Conservation (phyloP, 1,140 invertebrate species). For the Zaprionus africanus region DNA sequence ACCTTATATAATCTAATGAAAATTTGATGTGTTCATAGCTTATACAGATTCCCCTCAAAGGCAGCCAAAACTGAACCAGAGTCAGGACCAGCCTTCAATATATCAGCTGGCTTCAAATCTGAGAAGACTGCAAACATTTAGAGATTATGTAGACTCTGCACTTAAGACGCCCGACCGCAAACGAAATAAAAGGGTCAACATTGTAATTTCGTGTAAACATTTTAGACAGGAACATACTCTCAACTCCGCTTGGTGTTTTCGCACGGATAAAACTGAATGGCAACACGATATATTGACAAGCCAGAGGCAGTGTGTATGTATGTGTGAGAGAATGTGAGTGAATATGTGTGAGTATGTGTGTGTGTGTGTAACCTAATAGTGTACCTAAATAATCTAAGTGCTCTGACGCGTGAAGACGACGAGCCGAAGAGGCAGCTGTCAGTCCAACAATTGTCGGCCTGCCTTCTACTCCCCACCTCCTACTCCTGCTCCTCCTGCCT, state of each 20-base stretch:
- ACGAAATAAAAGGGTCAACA: constrained; percentile 67
- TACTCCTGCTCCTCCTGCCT: background rate
- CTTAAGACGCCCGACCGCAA: constrained; percentile 40
- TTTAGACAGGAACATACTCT: constrained; percentile 1
- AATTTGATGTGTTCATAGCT: too few relatives aligned
- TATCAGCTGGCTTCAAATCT: background rate
- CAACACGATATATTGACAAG: constrained; percentile 62
- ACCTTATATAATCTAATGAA: too few relatives aligned
- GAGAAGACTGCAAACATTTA: background rate
- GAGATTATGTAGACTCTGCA: constrained; percentile 2
- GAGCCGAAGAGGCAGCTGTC: constrained; percentile 26
- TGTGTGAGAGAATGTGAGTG: background rate
- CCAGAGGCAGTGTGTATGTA: constrained; percentile 3
- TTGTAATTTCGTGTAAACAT: constrained; percentile 56
- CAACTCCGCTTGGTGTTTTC: background rate
- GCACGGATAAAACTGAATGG: constrained; percentile 49
- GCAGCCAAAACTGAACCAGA: background rate
- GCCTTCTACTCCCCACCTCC: background rate
- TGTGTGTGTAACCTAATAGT: constrained; percentile 61
- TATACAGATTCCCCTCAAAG: too few relatives aligned
- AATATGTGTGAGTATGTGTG: background rate
- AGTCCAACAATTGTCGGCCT: constrained; percentile 10
- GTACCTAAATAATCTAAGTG: constrained; percentile 46
- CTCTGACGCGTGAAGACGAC: constrained; percentile 44
- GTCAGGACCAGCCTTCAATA: background rate